phyloP scores from a whole-genome alignment of 2,888 invertebrate species.

The Nomada ferruginata region DNA sequence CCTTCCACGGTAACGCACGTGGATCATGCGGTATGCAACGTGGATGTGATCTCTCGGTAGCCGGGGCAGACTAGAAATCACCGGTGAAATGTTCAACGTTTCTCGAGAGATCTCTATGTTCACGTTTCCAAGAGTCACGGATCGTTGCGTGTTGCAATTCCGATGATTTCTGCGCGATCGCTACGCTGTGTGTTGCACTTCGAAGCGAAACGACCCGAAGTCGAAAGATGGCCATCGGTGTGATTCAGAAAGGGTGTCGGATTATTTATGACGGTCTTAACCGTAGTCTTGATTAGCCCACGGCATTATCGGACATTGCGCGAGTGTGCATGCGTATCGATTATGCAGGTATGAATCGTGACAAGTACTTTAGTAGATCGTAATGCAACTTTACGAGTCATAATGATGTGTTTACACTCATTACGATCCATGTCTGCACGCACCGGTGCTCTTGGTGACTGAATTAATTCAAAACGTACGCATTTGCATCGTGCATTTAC shows the following conservation, averaged over 20 bases:
- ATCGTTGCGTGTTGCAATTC: slow-evolving; percentile 25
- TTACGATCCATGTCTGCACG: not conserved
- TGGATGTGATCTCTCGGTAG: slow-evolving; percentile 55
- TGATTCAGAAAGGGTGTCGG: not conserved
- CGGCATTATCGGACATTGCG: not conserved
- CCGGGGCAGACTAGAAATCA: slow-evolving; percentile 56
- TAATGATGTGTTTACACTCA: not conserved
- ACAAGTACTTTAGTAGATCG: not conserved
- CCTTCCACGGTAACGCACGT: slow-evolving; percentile 62
- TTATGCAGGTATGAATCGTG: not conserved
- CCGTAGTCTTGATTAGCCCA: not conserved
- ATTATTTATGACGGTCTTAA: not conserved
- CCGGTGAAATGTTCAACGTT: slow-evolving; percentile 51
- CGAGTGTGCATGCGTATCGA: not conserved
- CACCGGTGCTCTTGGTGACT: not conserved
- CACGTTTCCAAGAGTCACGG: slow-evolving; percentile 57
- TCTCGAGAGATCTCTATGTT: slow-evolving; percentile 41
- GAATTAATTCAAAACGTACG: not conserved
- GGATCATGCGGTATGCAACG: slow-evolving; percentile 55
- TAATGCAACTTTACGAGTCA: not conserved
- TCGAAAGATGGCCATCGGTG: not conserved
- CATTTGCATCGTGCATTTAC: no score
- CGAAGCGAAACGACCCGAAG: slow-evolving; percentile 25
- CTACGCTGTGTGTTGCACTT: slow-evolving; percentile 15
- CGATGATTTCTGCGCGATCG: slow-evolving; percentile 53